Evolutionary conservation across 2,888 invertebrate species (phyloP).

Genomic region (Penaeus monodon): DNA sequence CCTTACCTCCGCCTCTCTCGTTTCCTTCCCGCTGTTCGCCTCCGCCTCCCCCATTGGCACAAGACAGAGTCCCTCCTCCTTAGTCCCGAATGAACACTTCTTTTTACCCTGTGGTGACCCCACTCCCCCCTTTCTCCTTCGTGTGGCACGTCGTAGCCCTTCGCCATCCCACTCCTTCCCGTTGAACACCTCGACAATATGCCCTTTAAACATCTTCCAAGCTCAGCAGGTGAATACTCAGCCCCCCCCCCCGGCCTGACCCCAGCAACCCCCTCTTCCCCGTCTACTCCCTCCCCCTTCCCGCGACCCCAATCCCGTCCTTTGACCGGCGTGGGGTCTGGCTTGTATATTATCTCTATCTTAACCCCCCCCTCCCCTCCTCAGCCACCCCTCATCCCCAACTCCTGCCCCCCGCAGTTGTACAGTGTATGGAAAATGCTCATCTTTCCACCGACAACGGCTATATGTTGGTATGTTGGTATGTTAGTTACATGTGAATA

Average conservation of each 20-base stretch:
- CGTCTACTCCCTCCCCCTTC: background rate
- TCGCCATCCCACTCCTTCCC: background rate
- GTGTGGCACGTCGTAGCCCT: background rate
- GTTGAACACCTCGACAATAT: background rate
- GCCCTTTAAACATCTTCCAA: background rate
- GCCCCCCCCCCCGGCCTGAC: background rate
- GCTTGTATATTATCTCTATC: constrained; percentile 7
- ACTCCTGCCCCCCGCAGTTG: constrained; percentile 31
- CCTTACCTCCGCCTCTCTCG: background rate
- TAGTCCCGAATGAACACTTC: background rate
- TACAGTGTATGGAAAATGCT: constrained; percentile 48
- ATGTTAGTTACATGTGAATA: constrained; percentile 19
- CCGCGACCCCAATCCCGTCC: background rate
- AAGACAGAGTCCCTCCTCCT: background rate
- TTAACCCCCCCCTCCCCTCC: background rate
- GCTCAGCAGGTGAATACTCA: too few species aligned
- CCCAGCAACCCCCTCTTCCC: background rate
- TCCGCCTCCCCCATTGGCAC: background rate
- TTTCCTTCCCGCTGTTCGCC: background rate
- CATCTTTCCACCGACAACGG: constrained; percentile 54
- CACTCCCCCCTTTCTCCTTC: background rate
- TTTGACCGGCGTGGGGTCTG: background rate
- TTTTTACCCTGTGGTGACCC: background rate
- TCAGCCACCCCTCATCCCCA: background rate
- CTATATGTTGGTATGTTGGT: constrained; percentile 43